These are phyloP conservation scores for Eira barbara DNA, from an alignment of 2,113 vertebrate species.

Conservation along the genomic window DNA sequence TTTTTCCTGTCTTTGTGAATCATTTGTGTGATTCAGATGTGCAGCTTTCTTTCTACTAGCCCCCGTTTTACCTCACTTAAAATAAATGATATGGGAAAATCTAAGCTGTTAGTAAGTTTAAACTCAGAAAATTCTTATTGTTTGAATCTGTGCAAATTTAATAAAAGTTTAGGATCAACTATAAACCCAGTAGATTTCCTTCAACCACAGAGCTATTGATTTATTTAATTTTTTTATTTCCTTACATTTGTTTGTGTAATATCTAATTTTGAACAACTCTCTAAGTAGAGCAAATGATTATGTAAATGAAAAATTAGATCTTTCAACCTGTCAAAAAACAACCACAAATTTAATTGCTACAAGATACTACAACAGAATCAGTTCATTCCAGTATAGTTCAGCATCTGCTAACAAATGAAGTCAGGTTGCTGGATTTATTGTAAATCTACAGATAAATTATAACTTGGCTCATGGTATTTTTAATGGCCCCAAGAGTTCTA, in stretches of 20 bases:
- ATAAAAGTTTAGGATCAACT: constrained; percentile 53
- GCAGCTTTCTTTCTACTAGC: neutral
- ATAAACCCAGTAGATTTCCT: constrained; percentile 49
- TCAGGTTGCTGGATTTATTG: constrained; percentile 72
- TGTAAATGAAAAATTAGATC: constrained; percentile 78
- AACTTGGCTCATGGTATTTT: constrained; percentile 79
- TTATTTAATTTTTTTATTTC: constrained; percentile 73
- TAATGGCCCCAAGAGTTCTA: constrained; percentile 65
- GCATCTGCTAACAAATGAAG: constrained; percentile 77
- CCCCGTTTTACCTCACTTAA: constrained; percentile 24
- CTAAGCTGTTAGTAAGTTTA: constrained; percentile 48
- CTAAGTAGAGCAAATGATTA: constrained; percentile 78
- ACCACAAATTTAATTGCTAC: constrained; percentile 75
- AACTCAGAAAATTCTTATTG: constrained; percentile 66
- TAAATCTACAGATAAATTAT: constrained; percentile 76
- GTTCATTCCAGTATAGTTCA: constrained; percentile 77
- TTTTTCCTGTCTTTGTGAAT: neutral
- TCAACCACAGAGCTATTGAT: constrained; percentile 48
- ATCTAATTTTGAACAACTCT: constrained; percentile 68
- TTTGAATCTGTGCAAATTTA: constrained; percentile 68
- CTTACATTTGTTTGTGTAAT: constrained; percentile 58
- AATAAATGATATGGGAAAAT: constrained; percentile 37
- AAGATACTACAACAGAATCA: constrained; percentile 68
- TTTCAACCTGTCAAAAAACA: constrained; percentile 72
- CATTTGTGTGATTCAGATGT: neutral